Evolutionary conservation across 2,797 vertebrate genomes (phyloP), one percentile per base, ranked within the genome.

Genomic region (Galago senegalensis): DNA sequence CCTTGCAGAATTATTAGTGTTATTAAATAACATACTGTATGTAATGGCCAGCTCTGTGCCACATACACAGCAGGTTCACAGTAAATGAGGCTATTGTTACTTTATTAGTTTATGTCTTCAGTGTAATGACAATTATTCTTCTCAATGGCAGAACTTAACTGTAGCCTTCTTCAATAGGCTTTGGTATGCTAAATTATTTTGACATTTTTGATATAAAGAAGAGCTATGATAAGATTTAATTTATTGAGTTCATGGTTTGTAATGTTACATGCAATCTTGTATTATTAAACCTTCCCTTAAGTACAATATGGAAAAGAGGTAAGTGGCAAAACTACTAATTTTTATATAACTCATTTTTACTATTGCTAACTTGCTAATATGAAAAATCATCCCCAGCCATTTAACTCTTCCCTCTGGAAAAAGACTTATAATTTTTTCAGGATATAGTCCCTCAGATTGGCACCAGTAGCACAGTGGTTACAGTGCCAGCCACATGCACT

Each of bases 341-440:
- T 80, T 56, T 83, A 80, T 75, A n/a, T 20, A 82, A 70, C 12
- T 58, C 2, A 25, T 83, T 65, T 89, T 83, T 70, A 72, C 23
- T 11, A 60, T 89, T 93, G 25, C 34, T 87, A 91, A 61, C 43
- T 85, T n/a, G 14, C 18, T 90, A 56, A 53, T 63, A 58, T 60
- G 37, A 56, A 89, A 58, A 73, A 46, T 95, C 49, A 81, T 76
- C 27, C 90, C 29, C 13, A 81, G 46, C 31, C 72, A 95, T 96
- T 76, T 83, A 95, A 87, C n/a, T 86, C 18, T 80, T 72, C 27
- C 89, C 4, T 67, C 40, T n/a, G 34, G 29, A 94, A 87, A 93
- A 82, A n/a, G 53, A 90, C 61, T 76, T 80, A 73, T 88, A 88
- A 88, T 93, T 93, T 7, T 77, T n/a, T 46, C 3, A 43, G 49